Evolutionary conservation across 2,113 vertebrate species (phyloP).

Genomic region (Brienomyrus brachyistius): DNA sequence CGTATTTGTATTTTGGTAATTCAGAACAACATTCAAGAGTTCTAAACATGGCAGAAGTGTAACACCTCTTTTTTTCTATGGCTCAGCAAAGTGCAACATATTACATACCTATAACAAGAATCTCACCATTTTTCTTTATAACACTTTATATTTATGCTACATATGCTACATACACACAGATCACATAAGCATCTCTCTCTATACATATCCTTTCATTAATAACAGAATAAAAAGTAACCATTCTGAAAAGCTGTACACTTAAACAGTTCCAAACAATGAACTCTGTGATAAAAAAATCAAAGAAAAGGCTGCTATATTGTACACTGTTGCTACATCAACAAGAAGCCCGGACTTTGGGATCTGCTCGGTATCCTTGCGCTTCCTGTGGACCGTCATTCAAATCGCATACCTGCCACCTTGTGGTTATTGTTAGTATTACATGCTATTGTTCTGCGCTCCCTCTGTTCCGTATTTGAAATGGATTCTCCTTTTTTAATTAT

Average conservation of each 20-base stretch:
- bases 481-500: background rate
- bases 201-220: background rate
- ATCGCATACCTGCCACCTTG: background rate
- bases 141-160: background rate
- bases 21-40: slow-evolving; percentile 5
- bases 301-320: background rate
- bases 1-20: background rate
- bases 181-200: background rate
- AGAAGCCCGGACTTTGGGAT: background rate
- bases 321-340: background rate
- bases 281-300: background rate
- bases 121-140: background rate
- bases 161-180: background rate
- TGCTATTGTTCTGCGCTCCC: background rate
- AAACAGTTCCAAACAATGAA: background rate
- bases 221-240: background rate
- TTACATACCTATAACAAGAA: background rate
- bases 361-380: background rate
- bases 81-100: background rate
- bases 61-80: background rate
- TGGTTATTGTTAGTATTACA: background rate
- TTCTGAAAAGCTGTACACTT: background rate
- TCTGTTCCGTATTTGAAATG: background rate
- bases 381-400: background rate
- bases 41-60: background rate